Base-by-base conservation (phyloP, 92 coral and sea anemone genomes). In the Ricordea florida region DNA sequence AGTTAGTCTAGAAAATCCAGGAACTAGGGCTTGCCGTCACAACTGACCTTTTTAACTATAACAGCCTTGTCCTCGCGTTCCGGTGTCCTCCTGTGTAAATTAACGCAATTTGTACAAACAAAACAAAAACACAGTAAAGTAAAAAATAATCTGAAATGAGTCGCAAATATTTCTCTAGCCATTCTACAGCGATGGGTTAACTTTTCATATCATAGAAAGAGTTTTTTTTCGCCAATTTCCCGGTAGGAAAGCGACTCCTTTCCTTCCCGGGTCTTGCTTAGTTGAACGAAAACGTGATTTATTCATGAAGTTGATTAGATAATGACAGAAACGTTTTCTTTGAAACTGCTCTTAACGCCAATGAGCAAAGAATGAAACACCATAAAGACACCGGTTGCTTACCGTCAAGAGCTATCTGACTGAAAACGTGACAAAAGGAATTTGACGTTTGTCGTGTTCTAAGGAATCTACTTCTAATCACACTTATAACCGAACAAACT, bases 41-140 rank as follows among this genome's bases (percentile, higher is more conserved):
- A n/a, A 29, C 77, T 36, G 40, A 70, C 77, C 77, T 70, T 70
- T 70, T 70, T 70, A 38, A 70, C 77, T 37, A 52, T 70, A 41
- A 70, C 21, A 18, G 29, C 29, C 55, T 40, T 40, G 66, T 70
- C 65, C 10, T 70, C 77, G 13, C 56, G 64, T 25, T 21, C 10
- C 50, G 65, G 77, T 23, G 51, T 68, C 47, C 62, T 28, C 23
- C 52, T 70, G 1, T 70, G 77, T 3, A 40, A 21, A 11, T 52
- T 28, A 53, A 40, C 56, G n/a, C 64, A 20, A 18, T 35, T 53
- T 28, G 66, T 18, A 41, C 15, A 38, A 24, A 29, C 66, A 56
- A 53, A 55, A 70, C 38, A 70, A 50, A 37, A 53, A 55, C 65
- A 70, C 18, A 55, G 42, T 41, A 70, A 28, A 51, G 51, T 37